Evolutionary conservation across 2,888 invertebrate genomes (phyloP), one percentile per base, ranked within the genome.

Genomic region (Camptogramma bilineatum): DNA sequence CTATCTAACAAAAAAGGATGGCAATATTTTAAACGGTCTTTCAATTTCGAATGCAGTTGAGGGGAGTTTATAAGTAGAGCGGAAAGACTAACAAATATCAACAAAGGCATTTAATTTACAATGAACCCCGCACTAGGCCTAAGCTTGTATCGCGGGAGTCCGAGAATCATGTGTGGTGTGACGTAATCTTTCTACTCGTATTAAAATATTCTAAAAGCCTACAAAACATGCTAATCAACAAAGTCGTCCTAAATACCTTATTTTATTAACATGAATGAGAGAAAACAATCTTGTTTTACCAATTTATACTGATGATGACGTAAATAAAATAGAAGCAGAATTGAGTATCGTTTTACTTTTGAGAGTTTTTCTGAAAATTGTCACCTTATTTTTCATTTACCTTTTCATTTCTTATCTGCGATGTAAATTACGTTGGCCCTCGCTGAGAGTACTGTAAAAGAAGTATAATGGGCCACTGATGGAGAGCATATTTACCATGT

Each of bases 401-500:
- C 39, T 52, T 19, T 18, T 52, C 54, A 47, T 10, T 17, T 18
- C 10, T 8, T 31, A n/a, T 42, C 39, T 19, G 47, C 47, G 16
- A 17, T 39, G 50, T 39, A 17, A 42, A 51, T 24, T 58, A 58
- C 18, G 4, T n/a, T 24, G 46, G 17, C 31, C 46, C 52, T 31
- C 28, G 52, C 31, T 59, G 44, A n/a, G 5, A 50, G 21, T 16
- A 31, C 59, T 28, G 13, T 17, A 31, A 31, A 52, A 52, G 52
- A 53, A 54, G 16, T 18, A 18, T 18, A 50, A 61, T 54, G 42
- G 42, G 47, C 18, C 28, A 50, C 48, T 54, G 46, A 54, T 53
- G 48, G 53, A 48, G n/a, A 50, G 17, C 52, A 16, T 42, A 21
- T 51, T 57, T 16, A 18, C 7, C 21, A 52, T 52, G n/a, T 31